Base-by-base conservation (phyloP, 2,797 vertebrate genomes). In the Falco peregrinus region DNA sequence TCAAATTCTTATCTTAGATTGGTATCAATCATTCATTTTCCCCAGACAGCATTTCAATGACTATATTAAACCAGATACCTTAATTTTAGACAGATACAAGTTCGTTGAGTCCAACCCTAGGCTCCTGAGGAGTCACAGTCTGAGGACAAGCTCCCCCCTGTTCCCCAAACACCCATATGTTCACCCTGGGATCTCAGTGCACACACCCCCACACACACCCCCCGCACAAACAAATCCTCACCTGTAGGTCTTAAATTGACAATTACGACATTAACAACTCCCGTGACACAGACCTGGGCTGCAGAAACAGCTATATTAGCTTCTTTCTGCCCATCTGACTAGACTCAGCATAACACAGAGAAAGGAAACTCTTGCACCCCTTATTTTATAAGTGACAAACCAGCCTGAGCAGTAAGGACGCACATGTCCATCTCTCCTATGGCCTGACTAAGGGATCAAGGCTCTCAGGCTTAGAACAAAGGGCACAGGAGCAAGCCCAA, bases 1-100 rank as follows among this genome's bases (percentile, higher is more conserved):
- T 95, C 93, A 88, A 91, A 95, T 79, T 95, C 95, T 94, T 96
- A 93, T 94, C 96, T 94, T 75, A 91, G 96, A 94, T 96, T 95
- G 95, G 89, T 93, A 96, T 95, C 95, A 97, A 95, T 96, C 93
- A 95, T 95, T 95, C 89, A 69, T 96, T 95, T 95, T 93, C 95
- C 91, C 96, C 41, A 81, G 95, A 79, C 69, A 54, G 89, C 39
- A 78, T 67, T 73, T 96, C 89, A 69, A 96, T 82, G 91, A 95
- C 94, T 96, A 63, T 84, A 95, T 96, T 95, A 96, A 94, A 92
- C n/a, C 47, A 95, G 93, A 93, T 59, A 93, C 94, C 89, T 90
- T 94, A 81, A 84, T 91, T 95, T 94, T 59, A 93, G 94, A 86
- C 89, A 91, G 84, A 93, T 73, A 81, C 43, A 91, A 92, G 89